These are phyloP conservation scores for Saimiri boliviensis DNA, from an alignment of 2,113 vertebrate species.

Conservation along the genomic window DNA sequence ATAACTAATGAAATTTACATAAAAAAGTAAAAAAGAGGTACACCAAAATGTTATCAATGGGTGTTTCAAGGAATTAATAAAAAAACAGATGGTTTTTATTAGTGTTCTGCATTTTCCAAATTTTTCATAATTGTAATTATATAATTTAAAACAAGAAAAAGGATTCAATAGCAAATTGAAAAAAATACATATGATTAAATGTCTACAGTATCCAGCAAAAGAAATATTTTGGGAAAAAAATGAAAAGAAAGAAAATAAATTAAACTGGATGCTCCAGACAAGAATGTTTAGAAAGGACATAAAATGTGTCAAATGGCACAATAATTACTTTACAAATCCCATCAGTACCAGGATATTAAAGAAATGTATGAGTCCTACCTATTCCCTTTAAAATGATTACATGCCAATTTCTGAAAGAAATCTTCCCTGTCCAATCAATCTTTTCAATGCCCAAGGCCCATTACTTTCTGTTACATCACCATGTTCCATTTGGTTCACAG, in stretches of 20 bases:
- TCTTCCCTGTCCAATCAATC: too few relatives aligned
- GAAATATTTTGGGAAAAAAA: too few relatives aligned
- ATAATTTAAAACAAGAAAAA: background rate
- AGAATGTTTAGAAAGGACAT: background rate
- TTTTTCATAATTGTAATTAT: too few relatives aligned
- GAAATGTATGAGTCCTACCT: too few relatives aligned
- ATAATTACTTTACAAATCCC: background rate
- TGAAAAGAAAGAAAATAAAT: background rate
- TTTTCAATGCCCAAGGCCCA: too few relatives aligned
- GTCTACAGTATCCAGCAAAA: background rate
- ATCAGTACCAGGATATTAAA: background rate
- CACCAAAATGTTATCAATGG: background rate
- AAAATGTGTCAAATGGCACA: background rate
- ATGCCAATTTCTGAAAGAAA: too few relatives aligned
- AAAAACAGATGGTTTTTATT: background rate
- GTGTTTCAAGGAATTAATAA: background rate
- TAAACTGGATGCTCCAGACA: background rate
- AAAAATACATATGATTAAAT: background rate
- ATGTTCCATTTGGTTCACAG: too few relatives aligned
- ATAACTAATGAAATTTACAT: background rate
- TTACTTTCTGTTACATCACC: too few relatives aligned
- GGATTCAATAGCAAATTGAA: background rate
- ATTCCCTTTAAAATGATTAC: too few relatives aligned
- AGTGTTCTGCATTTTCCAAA: background rate
- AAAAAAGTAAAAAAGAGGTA: background rate